Evolutionary conservation across 64 coral and sea anemone genomes (phyloP).

Genomic region (Montipora capricornis): DNA sequence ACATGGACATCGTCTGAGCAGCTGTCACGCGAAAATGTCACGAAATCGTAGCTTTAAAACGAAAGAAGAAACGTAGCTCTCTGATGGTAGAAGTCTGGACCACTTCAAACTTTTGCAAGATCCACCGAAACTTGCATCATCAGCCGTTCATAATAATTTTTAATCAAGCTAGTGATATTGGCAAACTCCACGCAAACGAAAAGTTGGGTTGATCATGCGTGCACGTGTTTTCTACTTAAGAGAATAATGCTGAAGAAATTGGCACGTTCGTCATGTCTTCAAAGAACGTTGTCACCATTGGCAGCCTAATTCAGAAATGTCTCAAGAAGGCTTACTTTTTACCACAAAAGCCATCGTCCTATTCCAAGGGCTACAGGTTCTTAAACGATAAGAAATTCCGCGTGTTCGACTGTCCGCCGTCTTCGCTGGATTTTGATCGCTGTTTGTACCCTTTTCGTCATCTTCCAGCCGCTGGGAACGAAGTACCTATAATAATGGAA

Average conservation of each 20-base stretch:
- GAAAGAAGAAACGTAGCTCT: too few species aligned
- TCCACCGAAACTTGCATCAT: too few species aligned
- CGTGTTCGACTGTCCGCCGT: constrained; percentile 33
- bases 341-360: constrained; percentile 33
- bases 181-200: neutral
- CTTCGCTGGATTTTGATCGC: neutral
- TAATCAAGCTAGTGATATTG: too few species aligned
- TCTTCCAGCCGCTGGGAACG: constrained; percentile 39
- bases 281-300: constrained; percentile 28
- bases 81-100: too few species aligned
- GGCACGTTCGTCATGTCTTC: neutral
- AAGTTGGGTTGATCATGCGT: neutral
- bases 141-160: too few species aligned
- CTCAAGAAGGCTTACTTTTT: constrained; percentile 50
- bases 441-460: constrained; percentile 13
- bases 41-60: too few species aligned
- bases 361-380: constrained; percentile 32
- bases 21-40: too few species aligned
- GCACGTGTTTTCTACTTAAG: neutral
- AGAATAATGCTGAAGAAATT: neutral
- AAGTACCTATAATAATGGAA: constrained; percentile 44
- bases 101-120: too few species aligned
- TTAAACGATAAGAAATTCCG: constrained; percentile 50
- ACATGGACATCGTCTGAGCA: too few species aligned
- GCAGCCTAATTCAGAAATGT: constrained; percentile 45